A percentile compares a stretch with the other conserved stretches of the same genome.
Conservation (phyloP, 2,113 vertebrate genomes). For the Zootoca vivipara region DNA sequence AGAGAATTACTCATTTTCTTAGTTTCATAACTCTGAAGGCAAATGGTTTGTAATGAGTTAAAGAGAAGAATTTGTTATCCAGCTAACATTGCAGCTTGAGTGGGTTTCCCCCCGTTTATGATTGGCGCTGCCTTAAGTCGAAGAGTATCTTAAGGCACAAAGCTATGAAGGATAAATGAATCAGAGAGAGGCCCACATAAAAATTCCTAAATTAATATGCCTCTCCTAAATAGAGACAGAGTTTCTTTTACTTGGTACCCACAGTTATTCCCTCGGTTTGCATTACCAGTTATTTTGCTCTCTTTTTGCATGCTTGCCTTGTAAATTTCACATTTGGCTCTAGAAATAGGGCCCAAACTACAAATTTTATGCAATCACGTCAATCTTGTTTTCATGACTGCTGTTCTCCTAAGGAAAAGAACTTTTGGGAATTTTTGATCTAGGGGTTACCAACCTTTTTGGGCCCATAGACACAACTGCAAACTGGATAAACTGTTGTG, state of each 20-base stretch:
- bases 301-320: not conserved
- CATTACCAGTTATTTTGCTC: not conserved
- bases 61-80: slow-evolving; percentile 31
- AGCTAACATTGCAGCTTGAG: not conserved
- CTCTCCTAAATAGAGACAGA: slow-evolving; percentile 25
- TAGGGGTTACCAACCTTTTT: no score
- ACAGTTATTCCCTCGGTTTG: not conserved
- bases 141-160: not conserved
- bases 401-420: not conserved
- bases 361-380: not conserved
- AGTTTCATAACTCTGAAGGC: slow-evolving; percentile 40
- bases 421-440: not conserved
- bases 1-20: slow-evolving; percentile 46
- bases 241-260: not conserved
- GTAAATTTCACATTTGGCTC: not conserved
- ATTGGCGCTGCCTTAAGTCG: not conserved
- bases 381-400: not conserved
- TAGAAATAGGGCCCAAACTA: no score
- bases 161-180: not conserved
- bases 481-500: no score
- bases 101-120: not conserved
- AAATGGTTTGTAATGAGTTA: slow-evolving; percentile 10
- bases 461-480: no score
- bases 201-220: not conserved
- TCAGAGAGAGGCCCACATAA: not conserved